These are phyloP conservation scores for Colius striatus DNA, from an alignment of 2,113 vertebrate species.

Conservation along the genomic window DNA sequence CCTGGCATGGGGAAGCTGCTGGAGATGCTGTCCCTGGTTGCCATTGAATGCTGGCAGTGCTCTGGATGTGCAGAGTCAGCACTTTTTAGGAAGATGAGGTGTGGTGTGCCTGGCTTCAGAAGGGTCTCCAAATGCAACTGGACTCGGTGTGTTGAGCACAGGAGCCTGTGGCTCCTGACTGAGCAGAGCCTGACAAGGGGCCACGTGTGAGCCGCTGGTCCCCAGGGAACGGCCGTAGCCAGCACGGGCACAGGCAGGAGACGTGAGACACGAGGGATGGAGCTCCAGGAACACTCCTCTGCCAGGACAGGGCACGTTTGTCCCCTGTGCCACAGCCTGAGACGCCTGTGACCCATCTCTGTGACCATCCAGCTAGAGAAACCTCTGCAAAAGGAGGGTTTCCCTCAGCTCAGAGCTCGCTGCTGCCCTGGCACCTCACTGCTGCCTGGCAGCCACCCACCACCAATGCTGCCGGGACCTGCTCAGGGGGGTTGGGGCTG, in stretches of 20 bases:
- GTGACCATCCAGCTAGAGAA: background rate
- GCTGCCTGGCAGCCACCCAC: background rate
- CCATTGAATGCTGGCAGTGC: background rate
- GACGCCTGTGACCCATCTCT: too few species aligned
- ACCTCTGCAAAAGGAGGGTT: background rate
- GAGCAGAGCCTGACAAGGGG: background rate
- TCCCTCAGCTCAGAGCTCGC: background rate
- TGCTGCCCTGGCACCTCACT: background rate
- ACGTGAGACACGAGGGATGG: background rate
- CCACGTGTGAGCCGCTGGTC: background rate
- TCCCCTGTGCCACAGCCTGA: background rate
- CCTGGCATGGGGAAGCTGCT: background rate
- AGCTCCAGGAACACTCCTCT: accelerated
- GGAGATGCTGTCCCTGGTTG: background rate
- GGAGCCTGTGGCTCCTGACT: background rate
- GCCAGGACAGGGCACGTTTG: background rate
- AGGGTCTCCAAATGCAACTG: background rate
- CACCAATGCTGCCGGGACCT: accelerated
- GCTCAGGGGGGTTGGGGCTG: accelerated
- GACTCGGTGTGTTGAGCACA: background rate
- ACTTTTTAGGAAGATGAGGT: accelerated
- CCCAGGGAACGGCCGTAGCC: too few species aligned
- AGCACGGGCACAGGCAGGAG: background rate
- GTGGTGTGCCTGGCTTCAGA: background rate
- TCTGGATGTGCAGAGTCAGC: background rate